These are phyloP conservation scores for Nomada lathburiana DNA, from an alignment of 2,888 invertebrate genomes.

Conservation along the genomic window DNA sequence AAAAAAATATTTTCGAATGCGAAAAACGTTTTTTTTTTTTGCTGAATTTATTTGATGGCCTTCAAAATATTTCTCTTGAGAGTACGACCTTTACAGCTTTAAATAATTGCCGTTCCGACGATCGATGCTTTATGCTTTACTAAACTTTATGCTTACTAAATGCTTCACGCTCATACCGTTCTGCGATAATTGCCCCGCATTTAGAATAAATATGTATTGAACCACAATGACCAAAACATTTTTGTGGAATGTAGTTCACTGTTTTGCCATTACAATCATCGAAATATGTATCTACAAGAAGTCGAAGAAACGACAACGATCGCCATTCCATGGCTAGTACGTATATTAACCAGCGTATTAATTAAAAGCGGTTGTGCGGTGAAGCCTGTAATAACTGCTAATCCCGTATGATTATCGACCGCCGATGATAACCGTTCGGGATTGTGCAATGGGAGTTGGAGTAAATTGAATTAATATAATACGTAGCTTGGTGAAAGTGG, in stretches of 20 bases:
- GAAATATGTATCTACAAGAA: not conserved
- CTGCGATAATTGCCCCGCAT: not conserved
- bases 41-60: not conserved
- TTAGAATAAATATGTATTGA: no score
- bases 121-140: not conserved
- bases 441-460: constrained; percentile 16
- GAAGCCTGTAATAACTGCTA: constrained; percentile 34
- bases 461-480: constrained; percentile 64
- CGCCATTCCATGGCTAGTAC: not conserved
- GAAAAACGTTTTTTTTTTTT: no score
- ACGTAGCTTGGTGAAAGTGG: not conserved
- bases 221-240: no score
- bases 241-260: not conserved
- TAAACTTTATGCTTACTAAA: not conserved
- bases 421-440: constrained; percentile 38
- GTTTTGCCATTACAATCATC: not conserved
- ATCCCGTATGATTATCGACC: constrained; percentile 40
- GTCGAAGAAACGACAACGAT: not conserved
- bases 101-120: not conserved
- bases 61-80: not conserved
- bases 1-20: no score
- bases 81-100: not conserved
- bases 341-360: constrained; percentile 23
- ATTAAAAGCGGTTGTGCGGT: constrained; percentile 37
- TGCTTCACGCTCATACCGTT: not conserved